Evolutionary conservation across 2,797 vertebrate genomes (phyloP).

Genomic region (Pangasius mekongensis): DNA sequence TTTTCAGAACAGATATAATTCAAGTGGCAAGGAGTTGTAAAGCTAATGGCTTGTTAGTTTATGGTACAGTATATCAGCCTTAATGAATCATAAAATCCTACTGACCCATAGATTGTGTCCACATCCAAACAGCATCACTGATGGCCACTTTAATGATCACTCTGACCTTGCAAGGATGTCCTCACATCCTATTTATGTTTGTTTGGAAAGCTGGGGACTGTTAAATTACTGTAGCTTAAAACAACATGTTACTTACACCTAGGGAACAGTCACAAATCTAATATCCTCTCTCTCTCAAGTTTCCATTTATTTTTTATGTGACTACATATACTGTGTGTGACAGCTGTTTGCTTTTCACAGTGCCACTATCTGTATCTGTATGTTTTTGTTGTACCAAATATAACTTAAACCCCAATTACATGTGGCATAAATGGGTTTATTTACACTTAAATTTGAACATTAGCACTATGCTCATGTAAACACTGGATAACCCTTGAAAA

Average conservation of each 20-base stretch:
- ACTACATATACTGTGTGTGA: not conserved
- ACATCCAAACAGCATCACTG: conserved; percentile 27
- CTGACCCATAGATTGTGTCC: conserved; percentile 36
- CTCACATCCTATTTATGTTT: conserved; percentile 6
- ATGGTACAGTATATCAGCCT: conserved; percentile 35
- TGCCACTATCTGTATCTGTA: too few relatives aligned
- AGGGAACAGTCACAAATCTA: conserved; percentile 9
- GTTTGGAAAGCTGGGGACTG: conserved; percentile 18
- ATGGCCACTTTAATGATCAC: conserved; percentile 18
- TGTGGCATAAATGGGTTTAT: too few relatives aligned
- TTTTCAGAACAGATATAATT: conserved; percentile 28
- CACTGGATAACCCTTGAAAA: too few relatives aligned
- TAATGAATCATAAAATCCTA: conserved; percentile 48
- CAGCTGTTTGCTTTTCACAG: not conserved
- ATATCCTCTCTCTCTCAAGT: not conserved
- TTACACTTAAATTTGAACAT: too few relatives aligned
- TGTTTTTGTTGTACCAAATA: too few relatives aligned
- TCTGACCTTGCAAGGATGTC: conserved; percentile 36
- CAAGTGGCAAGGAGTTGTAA: conserved; percentile 37
- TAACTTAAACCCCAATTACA: too few relatives aligned
- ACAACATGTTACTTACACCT: conserved; percentile 26
- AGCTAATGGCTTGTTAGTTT: conserved; percentile 53
- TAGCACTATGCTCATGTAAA: too few relatives aligned
- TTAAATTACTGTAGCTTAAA: conserved; percentile 7
- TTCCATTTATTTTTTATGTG: not conserved